These are phyloP conservation scores for Cyprinodon variegatus DNA, from an alignment of 2,113 vertebrate genomes.

Conservation along the genomic window DNA sequence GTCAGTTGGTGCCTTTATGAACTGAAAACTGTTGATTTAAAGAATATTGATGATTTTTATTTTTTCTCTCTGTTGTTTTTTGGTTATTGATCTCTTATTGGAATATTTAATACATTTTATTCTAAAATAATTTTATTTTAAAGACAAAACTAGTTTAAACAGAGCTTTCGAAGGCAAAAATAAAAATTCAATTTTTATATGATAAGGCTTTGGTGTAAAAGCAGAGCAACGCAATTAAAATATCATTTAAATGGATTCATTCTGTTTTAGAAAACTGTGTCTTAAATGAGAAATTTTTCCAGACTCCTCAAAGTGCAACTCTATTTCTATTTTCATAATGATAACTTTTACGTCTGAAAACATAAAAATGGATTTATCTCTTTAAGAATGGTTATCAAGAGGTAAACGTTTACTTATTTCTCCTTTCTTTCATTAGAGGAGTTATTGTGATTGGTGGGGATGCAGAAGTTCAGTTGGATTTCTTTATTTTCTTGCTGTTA, in stretches of 20 bases:
- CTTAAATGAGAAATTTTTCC: background rate
- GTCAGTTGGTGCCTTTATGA: no score
- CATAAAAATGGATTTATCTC: background rate
- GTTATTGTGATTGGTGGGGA: background rate
- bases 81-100: background rate
- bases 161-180: background rate
- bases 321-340: background rate
- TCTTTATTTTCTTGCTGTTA: background rate
- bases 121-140: background rate
- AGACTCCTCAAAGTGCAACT: background rate
- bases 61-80: no score
- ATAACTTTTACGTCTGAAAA: background rate
- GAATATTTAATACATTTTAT: background rate
- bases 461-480: background rate
- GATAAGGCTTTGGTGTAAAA: background rate
- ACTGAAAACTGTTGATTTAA: no score
- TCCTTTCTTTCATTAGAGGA: background rate
- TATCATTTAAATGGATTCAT: background rate
- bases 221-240: background rate
- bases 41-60: no score
- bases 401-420: background rate
- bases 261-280: background rate
- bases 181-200: background rate
- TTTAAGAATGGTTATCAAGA: background rate
- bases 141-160: background rate